phyloP scores from a whole-genome alignment of 2,113 vertebrate species.

The Neofelis nebulosa region DNA sequence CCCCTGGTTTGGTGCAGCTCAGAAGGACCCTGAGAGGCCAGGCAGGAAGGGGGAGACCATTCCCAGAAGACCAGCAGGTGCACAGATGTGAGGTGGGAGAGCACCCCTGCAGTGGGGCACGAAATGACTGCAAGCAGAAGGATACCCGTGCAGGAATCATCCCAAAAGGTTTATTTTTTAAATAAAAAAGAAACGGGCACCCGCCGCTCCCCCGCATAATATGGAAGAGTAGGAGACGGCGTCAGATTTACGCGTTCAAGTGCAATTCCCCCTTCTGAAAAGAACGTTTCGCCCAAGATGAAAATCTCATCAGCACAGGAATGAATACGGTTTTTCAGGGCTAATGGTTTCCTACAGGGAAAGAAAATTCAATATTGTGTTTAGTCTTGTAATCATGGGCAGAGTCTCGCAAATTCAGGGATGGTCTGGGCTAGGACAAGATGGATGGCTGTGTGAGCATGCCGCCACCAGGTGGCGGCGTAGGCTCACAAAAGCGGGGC shows the following conservation, averaged over 20 bases:
- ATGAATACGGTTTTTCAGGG: background rate
- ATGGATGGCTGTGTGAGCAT: accelerated
- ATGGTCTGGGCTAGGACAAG: too few species aligned
- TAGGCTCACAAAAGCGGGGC: background rate
- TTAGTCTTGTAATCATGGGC: background rate
- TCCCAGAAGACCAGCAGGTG: too few species aligned
- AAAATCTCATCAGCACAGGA: background rate
- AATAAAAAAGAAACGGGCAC: background rate
- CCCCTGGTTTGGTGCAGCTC: background rate
- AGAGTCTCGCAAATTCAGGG: background rate
- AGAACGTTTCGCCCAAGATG: background rate
- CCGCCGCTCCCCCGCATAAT: background rate
- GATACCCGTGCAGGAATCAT: background rate
- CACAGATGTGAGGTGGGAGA: background rate
- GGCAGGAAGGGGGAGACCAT: background rate
- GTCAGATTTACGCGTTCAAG: background rate
- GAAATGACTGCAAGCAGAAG: accelerated
- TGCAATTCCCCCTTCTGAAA: background rate
- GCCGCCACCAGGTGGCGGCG: slow-evolving; percentile 34
- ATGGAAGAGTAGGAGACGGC: accelerated
- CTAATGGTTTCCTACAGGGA: background rate
- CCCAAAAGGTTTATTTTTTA: background rate
- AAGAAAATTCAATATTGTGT: background rate
- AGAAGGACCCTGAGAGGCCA: background rate
- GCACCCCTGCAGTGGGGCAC: accelerated